A percentile compares a stretch with the other conserved stretches of the same genome.
Evolutionary conservation across 2,113 vertebrate genomes (phyloP).

Genomic region (Prinia subflava): DNA sequence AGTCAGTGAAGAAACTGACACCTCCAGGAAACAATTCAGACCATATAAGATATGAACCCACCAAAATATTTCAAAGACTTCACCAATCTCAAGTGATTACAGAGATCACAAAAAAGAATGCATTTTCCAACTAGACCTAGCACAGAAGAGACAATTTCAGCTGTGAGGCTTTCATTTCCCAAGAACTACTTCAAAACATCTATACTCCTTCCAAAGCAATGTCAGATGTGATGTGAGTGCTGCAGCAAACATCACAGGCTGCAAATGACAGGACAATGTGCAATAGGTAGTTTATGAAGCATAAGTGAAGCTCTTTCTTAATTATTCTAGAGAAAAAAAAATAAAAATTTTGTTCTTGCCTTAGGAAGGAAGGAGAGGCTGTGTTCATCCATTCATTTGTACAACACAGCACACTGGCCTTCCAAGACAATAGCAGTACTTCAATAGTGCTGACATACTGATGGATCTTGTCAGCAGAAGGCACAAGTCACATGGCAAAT

Average conservation of each 20-base stretch:
- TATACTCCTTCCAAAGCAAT: background rate
- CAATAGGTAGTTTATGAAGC: background rate
- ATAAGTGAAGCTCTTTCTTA: background rate
- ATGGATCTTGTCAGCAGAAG: background rate
- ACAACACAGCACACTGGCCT: fast-evolving
- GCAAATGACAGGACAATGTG: background rate
- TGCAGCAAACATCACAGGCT: background rate
- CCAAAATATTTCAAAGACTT: background rate
- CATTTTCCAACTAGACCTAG: background rate
- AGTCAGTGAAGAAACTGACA: background rate
- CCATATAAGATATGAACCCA: background rate
- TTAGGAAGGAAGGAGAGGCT: background rate
- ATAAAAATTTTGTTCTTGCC: background rate
- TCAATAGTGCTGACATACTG: background rate
- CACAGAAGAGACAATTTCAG: background rate
- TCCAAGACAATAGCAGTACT: background rate
- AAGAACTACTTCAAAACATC: background rate
- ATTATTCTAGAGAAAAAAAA: background rate
- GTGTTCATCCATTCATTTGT: background rate
- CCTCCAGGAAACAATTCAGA: background rate
- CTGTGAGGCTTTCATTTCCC: background rate
- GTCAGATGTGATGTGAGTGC: background rate
- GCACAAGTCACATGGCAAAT: background rate
- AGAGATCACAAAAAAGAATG: background rate
- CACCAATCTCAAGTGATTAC: background rate